phyloP scores from a whole-genome alignment of 2,113 vertebrate species.

The Thunnus thynnus region DNA sequence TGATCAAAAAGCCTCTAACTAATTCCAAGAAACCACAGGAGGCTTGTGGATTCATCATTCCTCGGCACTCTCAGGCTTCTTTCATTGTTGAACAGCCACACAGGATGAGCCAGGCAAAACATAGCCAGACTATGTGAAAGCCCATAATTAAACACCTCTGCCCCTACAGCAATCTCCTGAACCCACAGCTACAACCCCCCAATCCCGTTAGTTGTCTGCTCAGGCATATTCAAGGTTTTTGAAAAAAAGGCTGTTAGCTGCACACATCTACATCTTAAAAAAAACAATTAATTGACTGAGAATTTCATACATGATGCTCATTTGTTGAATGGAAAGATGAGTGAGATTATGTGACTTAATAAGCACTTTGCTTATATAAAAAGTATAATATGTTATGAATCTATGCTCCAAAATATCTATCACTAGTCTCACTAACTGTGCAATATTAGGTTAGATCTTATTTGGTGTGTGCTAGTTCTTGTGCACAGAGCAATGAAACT shows the following conservation, averaged over 20 bases:
- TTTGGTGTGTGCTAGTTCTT: background rate
- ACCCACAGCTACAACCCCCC: background rate
- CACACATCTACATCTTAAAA: background rate
- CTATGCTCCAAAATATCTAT: no score
- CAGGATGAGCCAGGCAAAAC: conserved; percentile 67
- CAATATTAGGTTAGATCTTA: background rate
- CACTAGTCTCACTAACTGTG: background rate
- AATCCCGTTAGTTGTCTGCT: conserved; percentile 40
- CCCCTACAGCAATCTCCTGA: conserved; percentile 45
- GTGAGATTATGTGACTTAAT: background rate
- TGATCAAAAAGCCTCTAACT: conserved; percentile 27
- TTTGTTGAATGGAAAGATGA: background rate
- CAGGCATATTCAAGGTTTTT: background rate
- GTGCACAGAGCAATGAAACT: background rate
- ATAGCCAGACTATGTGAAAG: conserved; percentile 59
- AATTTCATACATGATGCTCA: background rate
- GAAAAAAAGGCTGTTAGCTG: background rate
- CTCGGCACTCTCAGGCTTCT: conserved; percentile 38
- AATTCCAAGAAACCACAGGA: conserved; percentile 36
- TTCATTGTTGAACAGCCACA: conserved; percentile 45
- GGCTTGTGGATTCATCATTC: conserved; percentile 29
- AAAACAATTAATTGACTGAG: background rate
- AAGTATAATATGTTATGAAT: no score
- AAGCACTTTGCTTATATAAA: no score
- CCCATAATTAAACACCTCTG: conserved; percentile 82